Base-by-base conservation (phyloP, 92 coral and sea anemone species). In the Umimayanthus chanpuru region DNA sequence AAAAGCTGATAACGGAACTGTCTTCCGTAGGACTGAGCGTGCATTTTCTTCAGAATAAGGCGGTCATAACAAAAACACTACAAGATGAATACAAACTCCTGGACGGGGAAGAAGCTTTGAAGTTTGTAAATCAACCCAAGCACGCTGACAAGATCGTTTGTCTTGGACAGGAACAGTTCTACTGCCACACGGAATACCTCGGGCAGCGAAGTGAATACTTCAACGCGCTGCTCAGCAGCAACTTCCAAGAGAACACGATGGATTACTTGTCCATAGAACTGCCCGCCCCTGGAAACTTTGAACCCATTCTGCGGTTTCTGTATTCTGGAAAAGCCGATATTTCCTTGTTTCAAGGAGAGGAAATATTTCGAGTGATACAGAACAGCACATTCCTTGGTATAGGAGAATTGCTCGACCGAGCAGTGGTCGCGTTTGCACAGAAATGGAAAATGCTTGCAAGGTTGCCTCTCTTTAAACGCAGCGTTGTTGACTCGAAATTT, bases 81-180 rank as follows among this genome's bases (percentile, higher is more conserved):
- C 94, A 88, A 36, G 86, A 80, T 4, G 94, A 97, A 16, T 94
- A 94, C 58, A 91, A 91, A 55, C 73, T 97, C 49, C 89, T 93
- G 61, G 97, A 95, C 80, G 99, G 99, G 2, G 94, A 95, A 53
- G 97, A 96, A 61, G 99, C 99, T 8, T 70, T 94, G 76, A 93
- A 94, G 92, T 94, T 94, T 67, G 96, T 97, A 76, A 97, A 97
- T 80, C 95, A 92, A 66, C 97, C 99, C 0, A 91, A 94, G 30
- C 93, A 91, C 81, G 96, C 99, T 3, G 98, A 97, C 85, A 97
- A 95, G 71, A 91, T 97, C 20, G 85, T 97, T 58, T 88, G 92
- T 66, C 88, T 97, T 18, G 95, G 94, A 50, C 89, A 93, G 29
- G 93, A 94, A 49, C 93, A 91, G 70, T 97, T 92, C 49, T 95